These are phyloP conservation scores for Gallinago media DNA, from an alignment of 2,113 vertebrate species.

Conservation along the genomic window DNA sequence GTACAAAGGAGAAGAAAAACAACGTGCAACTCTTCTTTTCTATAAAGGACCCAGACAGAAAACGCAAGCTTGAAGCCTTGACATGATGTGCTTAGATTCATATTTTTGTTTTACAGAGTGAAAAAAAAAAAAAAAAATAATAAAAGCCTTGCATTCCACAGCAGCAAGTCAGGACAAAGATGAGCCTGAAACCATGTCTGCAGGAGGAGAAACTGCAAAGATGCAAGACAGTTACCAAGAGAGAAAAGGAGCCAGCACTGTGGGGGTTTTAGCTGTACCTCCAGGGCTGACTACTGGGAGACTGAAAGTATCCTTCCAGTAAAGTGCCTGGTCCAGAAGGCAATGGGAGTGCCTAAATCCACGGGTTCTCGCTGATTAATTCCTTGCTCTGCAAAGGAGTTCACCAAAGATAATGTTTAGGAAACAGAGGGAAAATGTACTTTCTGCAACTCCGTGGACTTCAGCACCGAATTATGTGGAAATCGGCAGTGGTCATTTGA, in stretches of 20 bases:
- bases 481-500: neutral
- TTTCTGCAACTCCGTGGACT: neutral
- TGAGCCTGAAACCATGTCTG: neutral
- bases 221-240: neutral
- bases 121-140: neutral
- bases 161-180: constrained; percentile 56
- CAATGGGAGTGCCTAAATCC: neutral
- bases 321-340: neutral
- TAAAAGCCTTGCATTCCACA: constrained; percentile 32
- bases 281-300: neutral
- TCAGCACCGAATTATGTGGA: neutral
- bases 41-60: neutral
- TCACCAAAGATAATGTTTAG: neutral
- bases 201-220: constrained; percentile 41
- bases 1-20: neutral
- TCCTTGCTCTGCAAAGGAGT: neutral
- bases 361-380: neutral
- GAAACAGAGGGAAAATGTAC: neutral
- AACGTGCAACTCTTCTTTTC: constrained; percentile 2
- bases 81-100: constrained; percentile 1
- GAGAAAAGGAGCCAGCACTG: neutral
- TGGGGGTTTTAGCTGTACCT: neutral
- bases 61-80: neutral
- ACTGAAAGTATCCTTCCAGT: neutral
- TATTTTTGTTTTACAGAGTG: constrained; percentile 10